These are phyloP conservation scores for Neosilurus mollespiculum DNA, from an alignment of 2,797 vertebrate genomes.

Conservation along the genomic window DNA sequence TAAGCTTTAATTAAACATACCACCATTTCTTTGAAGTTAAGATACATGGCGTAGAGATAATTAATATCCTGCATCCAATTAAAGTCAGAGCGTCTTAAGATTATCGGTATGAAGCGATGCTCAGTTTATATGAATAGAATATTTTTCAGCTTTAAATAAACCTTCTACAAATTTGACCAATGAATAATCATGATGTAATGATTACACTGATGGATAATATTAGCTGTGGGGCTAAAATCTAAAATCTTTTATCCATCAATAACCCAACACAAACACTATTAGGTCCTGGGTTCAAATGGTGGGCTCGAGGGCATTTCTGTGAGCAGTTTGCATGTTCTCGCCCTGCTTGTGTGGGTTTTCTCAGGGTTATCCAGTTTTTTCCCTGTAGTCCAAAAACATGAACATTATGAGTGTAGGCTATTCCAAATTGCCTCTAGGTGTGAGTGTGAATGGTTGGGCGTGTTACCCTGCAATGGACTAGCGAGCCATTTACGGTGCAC, in stretches of 20 bases:
- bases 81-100: slow-evolving; percentile 28
- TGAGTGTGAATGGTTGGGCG: too few relatives aligned
- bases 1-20: slow-evolving; percentile 61
- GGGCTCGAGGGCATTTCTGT: too few relatives aligned
- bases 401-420: too few relatives aligned
- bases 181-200: not conserved
- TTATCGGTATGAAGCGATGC: not conserved
- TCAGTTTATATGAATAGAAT: not conserved
- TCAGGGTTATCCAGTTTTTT: too few relatives aligned
- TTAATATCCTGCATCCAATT: slow-evolving; percentile 48
- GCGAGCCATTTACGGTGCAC: too few relatives aligned
- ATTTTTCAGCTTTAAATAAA: not conserved
- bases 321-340: too few relatives aligned
- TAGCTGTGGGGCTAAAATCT: not conserved
- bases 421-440: too few relatives aligned
- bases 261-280: not conserved
- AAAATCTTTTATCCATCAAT: not conserved
- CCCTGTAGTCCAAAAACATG: too few relatives aligned
- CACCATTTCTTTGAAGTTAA: slow-evolving; percentile 44
- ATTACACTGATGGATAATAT: not conserved
- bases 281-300: too few relatives aligned
- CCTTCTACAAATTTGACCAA: not conserved
- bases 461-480: too few relatives aligned
- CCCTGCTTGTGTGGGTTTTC: too few relatives aligned
- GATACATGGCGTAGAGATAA: slow-evolving; percentile 32